Percentiles rank a stretch among this genome's conserved stretches.
Evolutionary conservation across 2,113 vertebrate species (phyloP).

Genomic region (Aphelocoma coerulescens): DNA sequence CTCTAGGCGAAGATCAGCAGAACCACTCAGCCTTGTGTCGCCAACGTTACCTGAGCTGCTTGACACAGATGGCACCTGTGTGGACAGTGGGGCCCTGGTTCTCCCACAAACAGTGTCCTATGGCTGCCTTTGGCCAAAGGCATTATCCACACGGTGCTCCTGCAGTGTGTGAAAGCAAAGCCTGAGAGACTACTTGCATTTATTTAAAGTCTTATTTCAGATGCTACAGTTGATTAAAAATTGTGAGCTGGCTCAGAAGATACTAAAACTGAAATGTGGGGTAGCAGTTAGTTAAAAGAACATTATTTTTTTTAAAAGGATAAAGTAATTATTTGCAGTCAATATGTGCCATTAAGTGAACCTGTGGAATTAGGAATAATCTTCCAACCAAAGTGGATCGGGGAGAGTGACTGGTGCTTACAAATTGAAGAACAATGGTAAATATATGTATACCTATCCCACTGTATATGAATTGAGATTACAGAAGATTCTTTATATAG

Average conservation of each 20-base stretch:
- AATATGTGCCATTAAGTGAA: constrained; percentile 91
- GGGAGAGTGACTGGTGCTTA: constrained; percentile 83
- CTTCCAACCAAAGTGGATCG: constrained; percentile 91
- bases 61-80: neutral
- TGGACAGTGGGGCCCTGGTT: neutral
- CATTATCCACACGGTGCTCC: constrained; percentile 14
- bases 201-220: constrained; percentile 71
- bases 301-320: constrained; percentile 78
- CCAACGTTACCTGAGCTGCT: neutral
- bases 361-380: constrained; percentile 83
- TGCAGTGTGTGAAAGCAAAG: neutral
- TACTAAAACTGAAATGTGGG: constrained; percentile 77
- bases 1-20: neutral
- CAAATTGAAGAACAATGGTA: constrained; percentile 68
- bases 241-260: constrained; percentile 96
- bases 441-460: constrained; percentile 73
- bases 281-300: constrained; percentile 80
- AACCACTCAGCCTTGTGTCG: neutral
- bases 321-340: constrained; percentile 79
- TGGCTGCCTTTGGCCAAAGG: constrained; percentile 21
- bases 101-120: neutral
- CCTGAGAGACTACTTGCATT: constrained; percentile 54
- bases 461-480: constrained; percentile 77
- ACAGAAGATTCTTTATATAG: constrained; percentile 84
- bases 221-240: constrained; percentile 67